Evolutionary conservation across 2,113 vertebrate genomes (phyloP).

Genomic region (Channa argus): DNA sequence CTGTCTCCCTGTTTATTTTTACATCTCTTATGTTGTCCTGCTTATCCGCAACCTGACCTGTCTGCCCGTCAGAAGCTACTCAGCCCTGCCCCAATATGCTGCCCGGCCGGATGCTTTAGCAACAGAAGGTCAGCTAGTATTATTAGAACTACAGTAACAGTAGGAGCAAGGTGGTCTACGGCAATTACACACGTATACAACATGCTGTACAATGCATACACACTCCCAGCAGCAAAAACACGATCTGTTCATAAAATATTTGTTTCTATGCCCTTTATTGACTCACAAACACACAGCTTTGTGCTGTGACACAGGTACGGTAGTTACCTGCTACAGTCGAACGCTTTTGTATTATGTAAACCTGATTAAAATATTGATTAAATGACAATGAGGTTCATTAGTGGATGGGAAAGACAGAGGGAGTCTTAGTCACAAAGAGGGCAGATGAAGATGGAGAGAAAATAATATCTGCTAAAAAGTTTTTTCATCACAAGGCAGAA

Average conservation of each 20-base stretch:
- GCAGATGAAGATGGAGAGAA: neutral
- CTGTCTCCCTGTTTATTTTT: slow-evolving; percentile 60
- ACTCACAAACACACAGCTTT: neutral
- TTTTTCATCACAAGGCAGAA: too few species aligned
- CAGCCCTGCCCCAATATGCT: slow-evolving; percentile 46
- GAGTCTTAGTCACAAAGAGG: neutral
- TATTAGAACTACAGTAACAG: slow-evolving; percentile 42
- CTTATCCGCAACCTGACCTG: slow-evolving; percentile 45
- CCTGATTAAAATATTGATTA: slow-evolving; percentile 7
- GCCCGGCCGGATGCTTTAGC: slow-evolving; percentile 26
- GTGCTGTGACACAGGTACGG: neutral
- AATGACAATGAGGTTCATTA: neutral
- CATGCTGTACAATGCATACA: neutral
- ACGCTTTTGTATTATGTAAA: neutral
- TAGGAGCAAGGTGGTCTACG: neutral
- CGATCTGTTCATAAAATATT: neutral
- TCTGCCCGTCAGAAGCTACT: slow-evolving; percentile 41
- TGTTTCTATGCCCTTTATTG: neutral
- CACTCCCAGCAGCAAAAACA: neutral
- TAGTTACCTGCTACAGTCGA: neutral
- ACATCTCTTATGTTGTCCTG: slow-evolving; percentile 27
- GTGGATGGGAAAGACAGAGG: neutral
- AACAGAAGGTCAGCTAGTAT: slow-evolving; percentile 22
- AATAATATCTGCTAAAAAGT: neutral
- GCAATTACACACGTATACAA: neutral